These are phyloP conservation scores for Halictus rubicundus DNA, from an alignment of 1,140 invertebrate genomes.

Conservation along the genomic window DNA sequence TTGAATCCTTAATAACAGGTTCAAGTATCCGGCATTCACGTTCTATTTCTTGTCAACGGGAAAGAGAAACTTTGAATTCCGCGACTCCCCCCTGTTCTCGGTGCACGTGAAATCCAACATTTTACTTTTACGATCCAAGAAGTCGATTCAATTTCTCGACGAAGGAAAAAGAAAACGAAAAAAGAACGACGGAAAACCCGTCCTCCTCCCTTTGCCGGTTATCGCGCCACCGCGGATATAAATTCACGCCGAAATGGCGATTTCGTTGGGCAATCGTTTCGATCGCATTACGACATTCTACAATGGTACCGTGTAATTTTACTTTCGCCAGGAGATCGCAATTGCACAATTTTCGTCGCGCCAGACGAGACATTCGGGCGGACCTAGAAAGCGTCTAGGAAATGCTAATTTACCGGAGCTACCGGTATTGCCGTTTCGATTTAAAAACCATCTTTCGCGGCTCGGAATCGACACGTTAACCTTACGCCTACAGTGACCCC, in stretches of 20 bases:
- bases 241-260: constrained; percentile 23
- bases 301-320: constrained; percentile 61
- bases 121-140: background rate
- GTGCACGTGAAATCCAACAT: background rate
- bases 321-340: constrained; percentile 51
- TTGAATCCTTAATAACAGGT: background rate
- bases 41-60: background rate
- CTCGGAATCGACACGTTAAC: too few relatives aligned
- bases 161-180: too few relatives aligned
- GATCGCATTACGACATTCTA: constrained; percentile 53
- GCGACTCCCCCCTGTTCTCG: background rate
- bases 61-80: background rate
- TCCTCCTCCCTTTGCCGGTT: background rate
- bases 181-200: too few relatives aligned
- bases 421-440: background rate
- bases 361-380: constrained; percentile 61
- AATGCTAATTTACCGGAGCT: constrained; percentile 52
- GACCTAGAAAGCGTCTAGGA: constrained; percentile 60
- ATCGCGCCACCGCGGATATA: constrained; percentile 5
- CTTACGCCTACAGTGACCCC: too few relatives aligned
- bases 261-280: constrained; percentile 52
- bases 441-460: too few relatives aligned
- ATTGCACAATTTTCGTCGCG: constrained; percentile 63
- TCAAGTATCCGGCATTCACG: background rate
- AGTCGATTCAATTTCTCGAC: background rate